phyloP scores from a whole-genome alignment of 1,140 invertebrate species.

The Bombus difficillimus region DNA sequence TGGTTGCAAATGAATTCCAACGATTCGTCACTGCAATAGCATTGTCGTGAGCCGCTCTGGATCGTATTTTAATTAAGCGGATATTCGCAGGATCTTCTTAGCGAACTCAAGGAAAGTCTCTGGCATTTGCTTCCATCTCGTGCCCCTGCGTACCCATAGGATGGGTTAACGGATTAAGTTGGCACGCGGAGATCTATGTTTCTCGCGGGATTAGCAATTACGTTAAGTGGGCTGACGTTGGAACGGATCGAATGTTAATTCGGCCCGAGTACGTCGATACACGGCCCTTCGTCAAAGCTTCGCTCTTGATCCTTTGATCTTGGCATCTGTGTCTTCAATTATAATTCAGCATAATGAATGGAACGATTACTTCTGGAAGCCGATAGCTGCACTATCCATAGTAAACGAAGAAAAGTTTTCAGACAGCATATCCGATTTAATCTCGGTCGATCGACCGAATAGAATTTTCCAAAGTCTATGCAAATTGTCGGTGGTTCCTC shows the following conservation, averaged over 20 bases:
- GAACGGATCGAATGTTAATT: conserved; percentile 53
- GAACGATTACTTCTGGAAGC: not conserved
- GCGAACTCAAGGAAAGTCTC: conserved; percentile 17
- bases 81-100: conserved; percentile 39
- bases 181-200: conserved; percentile 51
- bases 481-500: not conserved
- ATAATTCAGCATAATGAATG: conserved; percentile 42
- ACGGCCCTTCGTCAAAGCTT: conserved; percentile 51
- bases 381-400: too few relatives aligned
- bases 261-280: conserved; percentile 52
- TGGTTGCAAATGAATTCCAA: conserved; percentile 27
- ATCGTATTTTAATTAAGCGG: conserved; percentile 64
- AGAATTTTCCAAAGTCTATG: not conserved
- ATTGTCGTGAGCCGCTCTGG: not conserved
- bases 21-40: not conserved
- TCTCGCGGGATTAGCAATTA: conserved; percentile 57
- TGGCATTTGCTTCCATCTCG: not conserved
- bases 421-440: not conserved
- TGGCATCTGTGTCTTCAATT: conserved; percentile 45
- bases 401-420: not conserved
- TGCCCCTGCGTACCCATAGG: not conserved
- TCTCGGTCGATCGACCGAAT: not conserved
- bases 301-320: conserved; percentile 55
- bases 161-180: conserved; percentile 55
- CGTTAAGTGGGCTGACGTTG: conserved; percentile 41